Conservation (phyloP, 2,113 vertebrate species). For the Urocynchramus pylzowi region DNA sequence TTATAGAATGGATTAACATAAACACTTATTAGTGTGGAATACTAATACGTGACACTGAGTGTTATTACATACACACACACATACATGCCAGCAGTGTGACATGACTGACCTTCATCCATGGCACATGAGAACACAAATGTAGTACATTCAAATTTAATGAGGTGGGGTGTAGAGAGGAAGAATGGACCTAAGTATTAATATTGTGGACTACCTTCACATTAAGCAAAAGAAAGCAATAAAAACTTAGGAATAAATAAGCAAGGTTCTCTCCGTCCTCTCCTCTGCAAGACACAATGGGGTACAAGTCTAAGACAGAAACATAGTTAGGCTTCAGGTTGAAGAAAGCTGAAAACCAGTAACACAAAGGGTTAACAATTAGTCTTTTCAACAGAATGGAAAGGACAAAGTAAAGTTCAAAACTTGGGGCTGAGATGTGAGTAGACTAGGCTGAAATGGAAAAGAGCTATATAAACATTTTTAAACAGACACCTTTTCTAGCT, state of each 20-base stretch:
- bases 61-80: not conserved
- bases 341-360: not conserved
- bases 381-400: not conserved
- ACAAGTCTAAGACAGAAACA: not conserved
- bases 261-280: not conserved
- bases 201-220: not conserved
- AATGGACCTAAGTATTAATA: not conserved
- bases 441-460: not conserved
- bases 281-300: not conserved
- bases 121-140: not conserved
- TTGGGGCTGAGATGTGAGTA: not conserved
- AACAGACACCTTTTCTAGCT: not conserved
- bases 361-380: not conserved
- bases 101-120: not conserved
- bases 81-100: fast-evolving
- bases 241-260: not conserved
- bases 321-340: not conserved
- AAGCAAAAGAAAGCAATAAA: not conserved
- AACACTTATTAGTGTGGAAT: not conserved
- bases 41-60: not conserved
- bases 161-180: not conserved
- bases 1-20: not conserved
- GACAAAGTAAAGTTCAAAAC: not conserved
- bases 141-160: not conserved
- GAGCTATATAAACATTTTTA: not conserved